These are phyloP conservation scores for Myocastor coypus DNA, from an alignment of 2,113 vertebrate genomes.

Conservation along the genomic window DNA sequence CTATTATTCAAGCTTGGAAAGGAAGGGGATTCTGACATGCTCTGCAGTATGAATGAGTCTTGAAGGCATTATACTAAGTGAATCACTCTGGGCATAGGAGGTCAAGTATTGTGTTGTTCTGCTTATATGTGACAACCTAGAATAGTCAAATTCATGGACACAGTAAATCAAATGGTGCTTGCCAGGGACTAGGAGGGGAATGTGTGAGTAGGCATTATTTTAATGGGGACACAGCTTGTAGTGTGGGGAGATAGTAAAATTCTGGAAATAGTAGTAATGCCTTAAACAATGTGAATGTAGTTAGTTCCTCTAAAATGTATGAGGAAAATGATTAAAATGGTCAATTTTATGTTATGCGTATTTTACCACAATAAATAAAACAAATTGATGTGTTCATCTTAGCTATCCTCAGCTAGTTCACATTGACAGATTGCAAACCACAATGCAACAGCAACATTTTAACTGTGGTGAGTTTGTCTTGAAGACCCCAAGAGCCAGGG, in stretches of 20 bases:
- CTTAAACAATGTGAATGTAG: background rate
- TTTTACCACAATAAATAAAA: background rate
- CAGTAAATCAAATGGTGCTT: background rate
- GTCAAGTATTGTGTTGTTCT: background rate
- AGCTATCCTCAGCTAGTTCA: background rate
- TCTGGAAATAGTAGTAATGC: background rate
- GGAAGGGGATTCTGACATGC: background rate
- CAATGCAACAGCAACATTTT: background rate
- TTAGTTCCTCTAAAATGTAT: background rate
- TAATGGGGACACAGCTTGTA: background rate
- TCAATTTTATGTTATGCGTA: background rate
- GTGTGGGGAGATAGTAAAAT: background rate
- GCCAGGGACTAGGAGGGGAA: background rate
- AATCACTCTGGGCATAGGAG: background rate
- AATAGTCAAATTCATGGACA: background rate
- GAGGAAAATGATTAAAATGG: background rate
- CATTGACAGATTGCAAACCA: background rate
- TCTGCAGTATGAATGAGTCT: background rate
- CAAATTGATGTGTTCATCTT: background rate
- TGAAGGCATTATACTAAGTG: background rate
- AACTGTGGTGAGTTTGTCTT: conserved; percentile 14
- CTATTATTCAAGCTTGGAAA: background rate
- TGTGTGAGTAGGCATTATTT: background rate
- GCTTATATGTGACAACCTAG: background rate
- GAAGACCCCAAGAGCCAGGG: background rate